Base-by-base conservation (phyloP, 2,113 vertebrate genomes). In the Sinosuthora webbiana region DNA sequence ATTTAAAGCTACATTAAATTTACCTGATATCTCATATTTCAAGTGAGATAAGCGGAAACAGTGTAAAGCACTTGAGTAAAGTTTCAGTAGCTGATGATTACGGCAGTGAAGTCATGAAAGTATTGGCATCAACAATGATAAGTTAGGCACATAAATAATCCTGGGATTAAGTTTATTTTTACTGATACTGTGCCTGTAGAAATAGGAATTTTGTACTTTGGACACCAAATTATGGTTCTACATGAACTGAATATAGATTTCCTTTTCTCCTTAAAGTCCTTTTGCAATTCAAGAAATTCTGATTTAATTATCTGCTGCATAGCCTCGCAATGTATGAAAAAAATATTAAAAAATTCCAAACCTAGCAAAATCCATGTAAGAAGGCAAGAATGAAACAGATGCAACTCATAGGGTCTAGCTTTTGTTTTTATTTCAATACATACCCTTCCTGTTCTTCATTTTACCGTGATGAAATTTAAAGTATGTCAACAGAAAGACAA, bases 311-410 rank as follows among this genome's bases (percentile, higher is more conserved):
- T 12, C 7, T 63, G 15, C 7, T 47, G 17, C 30, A 13, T 44
- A 60, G 1, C 15, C 64, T 33, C 20, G 47, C 11, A 45, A 33
- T 13, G 2, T 35, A 64, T 50, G 18, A 45, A 24, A 60, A 77
- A 30, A 24, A 45, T 4, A 22, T 20, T 10, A 1, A 15, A n/a
- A 80, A 45, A 41, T 3, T 0, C 1, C 10, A 49, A 31, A 35
- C 16, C 4, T 3, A 75, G 27, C 1, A 75, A 42, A 75, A 41
- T 44, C 1, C 4, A 28, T 53, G 20, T 23, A 42, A 11, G 41
- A 57, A 9, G 23, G 3, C 31, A 49, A 9, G 17, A 73, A 50
- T 7, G 4, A 75, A 88, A 57, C 4, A 75, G 23, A 21, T 55
- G 22, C 1, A 78, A 33, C 6, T 45, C 10, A 41, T 1, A 57